Evolutionary conservation across 2,888 invertebrate genomes (phyloP), one percentile per base, ranked within the genome.

Genomic region (Pogonocherus hispidulus): DNA sequence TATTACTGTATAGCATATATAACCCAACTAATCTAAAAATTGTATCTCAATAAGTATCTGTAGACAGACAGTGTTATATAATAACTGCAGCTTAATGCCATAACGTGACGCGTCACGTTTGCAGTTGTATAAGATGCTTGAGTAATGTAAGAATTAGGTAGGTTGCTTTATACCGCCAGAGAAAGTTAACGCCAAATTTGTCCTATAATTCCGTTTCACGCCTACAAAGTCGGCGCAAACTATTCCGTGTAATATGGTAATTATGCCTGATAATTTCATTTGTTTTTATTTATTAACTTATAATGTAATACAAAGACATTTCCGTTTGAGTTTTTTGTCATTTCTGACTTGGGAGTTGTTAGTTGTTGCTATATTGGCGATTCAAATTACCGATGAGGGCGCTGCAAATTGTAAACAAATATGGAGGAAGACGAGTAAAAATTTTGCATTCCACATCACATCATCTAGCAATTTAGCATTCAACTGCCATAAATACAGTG

Each of bases 121-220:
- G 41, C 55, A 66, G 71, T 73, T 73, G 71, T 71, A 73, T 73
- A 73, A 73, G 70, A 67, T 41, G 67, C 69, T 75, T 75, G 67
- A 66, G 75, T 73, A 75, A 75, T 69, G 70, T 70, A 66, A 66
- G 77, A 80, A 79, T 78, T 77, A 76, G n/a, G n/a, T n/a, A n/a
- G 79, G 79, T 79, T 80, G 79, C 73, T 72, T 70, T 69, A 73
- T 74, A 72, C 74, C 69, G 9, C 11, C 75, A 76, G 81, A 79
- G 80, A 81, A 80, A 80, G 80, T 79, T 77, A 32, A 76, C 72
- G 76, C 77, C 73, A 73, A 78, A 78, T 78, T 77, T 72, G 76
- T 76, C 77, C 75, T 76, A 75, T 76, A 76, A 74, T 69, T 69
- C 70, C 67, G 66, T 62, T 63, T 72, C 63, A 68, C 74, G 72